Percentiles rank a stretch among this genome's conserved stretches.
These are phyloP conservation scores for Neodontobutis hainanensis DNA, from an alignment of 2,113 vertebrate genomes.

Conservation along the genomic window DNA sequence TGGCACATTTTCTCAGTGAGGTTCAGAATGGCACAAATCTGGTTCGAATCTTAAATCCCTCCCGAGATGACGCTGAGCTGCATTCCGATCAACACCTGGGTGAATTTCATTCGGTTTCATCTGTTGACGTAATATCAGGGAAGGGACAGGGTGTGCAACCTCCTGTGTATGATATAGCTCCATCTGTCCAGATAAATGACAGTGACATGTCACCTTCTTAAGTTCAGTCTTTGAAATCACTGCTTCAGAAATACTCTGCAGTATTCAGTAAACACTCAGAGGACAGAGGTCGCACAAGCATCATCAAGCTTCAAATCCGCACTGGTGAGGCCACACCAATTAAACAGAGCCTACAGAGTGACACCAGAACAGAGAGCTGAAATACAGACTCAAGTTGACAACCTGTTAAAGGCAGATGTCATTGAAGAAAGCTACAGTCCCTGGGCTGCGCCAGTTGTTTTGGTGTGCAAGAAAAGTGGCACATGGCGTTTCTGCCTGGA, in stretches of 20 bases:
- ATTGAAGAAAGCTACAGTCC: conserved; percentile 8
- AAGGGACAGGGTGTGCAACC: no score
- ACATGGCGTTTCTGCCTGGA: conserved; percentile 3
- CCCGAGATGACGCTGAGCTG: neutral
- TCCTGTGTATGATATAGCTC: no score
- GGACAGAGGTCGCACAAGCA: no score
- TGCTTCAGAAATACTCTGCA: no score
- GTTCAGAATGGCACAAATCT: conserved; percentile 17
- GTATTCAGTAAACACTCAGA: no score
- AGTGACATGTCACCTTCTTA: no score
- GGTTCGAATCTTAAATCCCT: neutral
- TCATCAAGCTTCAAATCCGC: no score
- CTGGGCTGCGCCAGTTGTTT: conserved; percentile 4
- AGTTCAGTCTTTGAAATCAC: no score
- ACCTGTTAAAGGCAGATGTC: no score
- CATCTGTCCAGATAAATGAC: no score
- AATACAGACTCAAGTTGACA: conserved; percentile 4
- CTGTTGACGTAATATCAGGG: no score
- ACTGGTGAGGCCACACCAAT: conserved; percentile 7
- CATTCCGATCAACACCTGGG: conserved; percentile 7
- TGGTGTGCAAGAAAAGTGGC: conserved; percentile 15
- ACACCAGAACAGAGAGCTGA: conserved; percentile 1
- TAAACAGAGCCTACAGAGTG: conserved; percentile 13
- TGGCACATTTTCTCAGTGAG: conserved; percentile 5
- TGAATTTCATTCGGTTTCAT: conserved; percentile 12